These are phyloP conservation scores for Villa cingulata DNA, from an alignment of 2,888 invertebrate genomes.

Conservation along the genomic window DNA sequence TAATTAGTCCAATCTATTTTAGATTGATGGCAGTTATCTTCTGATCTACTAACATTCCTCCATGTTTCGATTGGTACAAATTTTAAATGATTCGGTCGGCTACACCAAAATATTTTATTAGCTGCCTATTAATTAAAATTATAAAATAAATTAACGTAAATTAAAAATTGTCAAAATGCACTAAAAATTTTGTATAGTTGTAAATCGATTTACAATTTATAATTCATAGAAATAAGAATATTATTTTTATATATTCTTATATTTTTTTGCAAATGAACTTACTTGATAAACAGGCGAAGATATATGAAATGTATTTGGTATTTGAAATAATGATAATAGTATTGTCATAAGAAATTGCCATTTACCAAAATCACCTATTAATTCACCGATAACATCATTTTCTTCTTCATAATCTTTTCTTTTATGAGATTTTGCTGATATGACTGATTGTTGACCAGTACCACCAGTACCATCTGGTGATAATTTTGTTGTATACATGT, in stretches of 20 bases:
- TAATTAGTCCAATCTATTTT: conserved; percentile 35
- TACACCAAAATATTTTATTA: conserved; percentile 56
- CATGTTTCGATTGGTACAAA: conserved; percentile 43
- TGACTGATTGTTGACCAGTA: conserved; percentile 9
- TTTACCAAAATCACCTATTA: conserved; percentile 60
- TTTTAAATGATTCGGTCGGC: conserved; percentile 43
- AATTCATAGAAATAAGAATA: too few species aligned
- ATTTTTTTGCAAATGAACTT: conserved; percentile 26
- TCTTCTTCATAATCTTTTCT: conserved; percentile 34
- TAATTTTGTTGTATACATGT: conserved; percentile 31
- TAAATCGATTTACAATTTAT: too few species aligned
- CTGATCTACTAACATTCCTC: conserved; percentile 53
- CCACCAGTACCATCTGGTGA: conserved; percentile 23
- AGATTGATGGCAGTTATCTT: conserved; percentile 44
- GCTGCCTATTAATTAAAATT: conserved; percentile 40
- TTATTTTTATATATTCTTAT: not conserved
- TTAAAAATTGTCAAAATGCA: too few species aligned
- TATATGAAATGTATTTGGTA: conserved; percentile 71
- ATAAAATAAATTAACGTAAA: too few species aligned
- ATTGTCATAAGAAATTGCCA: conserved; percentile 67
- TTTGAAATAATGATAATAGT: conserved; percentile 58
- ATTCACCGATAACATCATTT: conserved; percentile 49
- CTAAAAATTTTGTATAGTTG: too few species aligned
- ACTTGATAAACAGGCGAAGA: conserved; percentile 61
- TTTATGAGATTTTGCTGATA: not conserved